Percentiles rank a stretch among this genome's conserved stretches.
Conservation (phyloP, 2,797 vertebrate genomes). For the Dermochelys coriacea region DNA sequence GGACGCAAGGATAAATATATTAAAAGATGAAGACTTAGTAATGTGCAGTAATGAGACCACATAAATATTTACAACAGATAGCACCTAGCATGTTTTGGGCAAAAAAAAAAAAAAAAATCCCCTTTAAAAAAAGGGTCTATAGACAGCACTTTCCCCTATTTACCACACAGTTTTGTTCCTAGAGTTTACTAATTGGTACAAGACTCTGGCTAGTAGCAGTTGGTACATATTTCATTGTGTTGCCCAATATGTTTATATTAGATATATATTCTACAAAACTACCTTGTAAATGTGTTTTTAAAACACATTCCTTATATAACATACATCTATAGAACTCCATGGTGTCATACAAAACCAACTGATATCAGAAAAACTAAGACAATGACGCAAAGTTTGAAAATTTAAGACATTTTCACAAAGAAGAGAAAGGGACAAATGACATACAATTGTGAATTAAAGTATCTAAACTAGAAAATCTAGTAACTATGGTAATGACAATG, state of each 20-base stretch:
- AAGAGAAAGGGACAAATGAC: background rate
- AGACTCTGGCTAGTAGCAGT: background rate
- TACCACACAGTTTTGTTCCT: background rate
- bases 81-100: background rate
- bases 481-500: background rate
- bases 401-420: background rate
- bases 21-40: background rate
- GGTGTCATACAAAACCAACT: background rate
- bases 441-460: background rate
- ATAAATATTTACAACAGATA: background rate
- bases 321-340: background rate
- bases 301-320: background rate
- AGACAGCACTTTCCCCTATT: background rate
- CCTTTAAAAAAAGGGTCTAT: background rate
- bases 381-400: background rate
- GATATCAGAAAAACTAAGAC: background rate
- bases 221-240: conserved; percentile 3
- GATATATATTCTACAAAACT: conserved; percentile 1
- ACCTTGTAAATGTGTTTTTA: background rate
- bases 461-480: background rate
- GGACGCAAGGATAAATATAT: background rate
- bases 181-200: conserved; percentile 24
- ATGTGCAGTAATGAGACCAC: background rate
- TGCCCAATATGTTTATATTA: background rate
- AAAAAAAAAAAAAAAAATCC: background rate